A percentile compares a stretch with the other conserved stretches of the same genome.
Conservation (phyloP, 2,797 vertebrate genomes). For the Phrynocephalus forsythii region DNA sequence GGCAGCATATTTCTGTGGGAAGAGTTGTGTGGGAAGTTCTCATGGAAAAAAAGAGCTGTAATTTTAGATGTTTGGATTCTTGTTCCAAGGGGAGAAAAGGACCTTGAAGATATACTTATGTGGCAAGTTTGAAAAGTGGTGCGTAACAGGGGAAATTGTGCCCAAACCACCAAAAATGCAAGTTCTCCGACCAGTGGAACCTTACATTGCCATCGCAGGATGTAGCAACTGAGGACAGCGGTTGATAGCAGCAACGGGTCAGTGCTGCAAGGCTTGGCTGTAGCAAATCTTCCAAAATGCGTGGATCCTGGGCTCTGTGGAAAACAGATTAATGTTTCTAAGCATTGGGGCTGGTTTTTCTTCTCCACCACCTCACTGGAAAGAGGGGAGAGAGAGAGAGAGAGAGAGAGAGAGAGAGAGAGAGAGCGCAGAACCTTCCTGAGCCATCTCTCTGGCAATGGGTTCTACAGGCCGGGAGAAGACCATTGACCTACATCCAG, state of each 20-base stretch:
- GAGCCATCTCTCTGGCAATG: neutral
- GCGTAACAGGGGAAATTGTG: conserved; percentile 4
- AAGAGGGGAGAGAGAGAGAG: neutral
- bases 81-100: conserved; percentile 27
- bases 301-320: conserved; percentile 1
- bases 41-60: conserved; percentile 19
- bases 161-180: neutral
- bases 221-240: neutral
- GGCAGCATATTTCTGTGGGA: neutral
- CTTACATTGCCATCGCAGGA: neutral
- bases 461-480: neutral
- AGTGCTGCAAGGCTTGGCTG: neutral
- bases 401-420: too few species aligned
- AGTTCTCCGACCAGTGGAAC: neutral
- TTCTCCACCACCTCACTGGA: conserved; percentile 34
- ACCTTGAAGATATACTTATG: conserved; percentile 10
- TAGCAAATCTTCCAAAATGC: neutral
- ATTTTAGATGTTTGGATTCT: conserved; percentile 31
- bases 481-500: neutral
- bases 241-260: neutral
- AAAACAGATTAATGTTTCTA: conserved; percentile 26
- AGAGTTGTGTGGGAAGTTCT: conserved; percentile 20
- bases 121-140: conserved; percentile 18
- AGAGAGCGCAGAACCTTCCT: neutral
- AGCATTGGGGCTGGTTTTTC: conserved; percentile 3